These are phyloP conservation scores for Drosophila borborema DNA, from an alignment of 2,888 invertebrate genomes.

Conservation along the genomic window DNA sequence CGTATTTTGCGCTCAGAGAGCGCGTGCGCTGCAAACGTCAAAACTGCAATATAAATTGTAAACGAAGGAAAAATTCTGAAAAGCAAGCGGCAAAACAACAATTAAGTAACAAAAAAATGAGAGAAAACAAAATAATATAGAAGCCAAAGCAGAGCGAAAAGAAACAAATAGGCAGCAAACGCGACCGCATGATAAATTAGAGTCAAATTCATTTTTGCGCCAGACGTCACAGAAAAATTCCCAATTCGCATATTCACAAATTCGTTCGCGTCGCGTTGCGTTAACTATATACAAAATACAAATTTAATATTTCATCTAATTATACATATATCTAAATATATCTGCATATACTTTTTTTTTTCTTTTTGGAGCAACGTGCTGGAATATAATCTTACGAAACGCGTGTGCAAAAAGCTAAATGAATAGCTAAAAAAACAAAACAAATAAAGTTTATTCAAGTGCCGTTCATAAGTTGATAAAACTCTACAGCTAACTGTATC, in stretches of 20 bases:
- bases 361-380: not conserved
- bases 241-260: conserved; percentile 31
- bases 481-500: conserved; percentile 14
- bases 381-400: conserved; percentile 21
- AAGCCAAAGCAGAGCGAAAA: conserved; percentile 13
- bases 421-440: too few relatives aligned
- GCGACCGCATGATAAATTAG: conserved; percentile 23
- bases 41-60: conserved; percentile 71
- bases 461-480: not conserved
- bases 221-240: conserved; percentile 25
- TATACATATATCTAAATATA: not conserved
- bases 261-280: conserved; percentile 31
- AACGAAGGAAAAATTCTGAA: conserved; percentile 65
- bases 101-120: conserved; percentile 14
- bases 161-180: conserved; percentile 7
- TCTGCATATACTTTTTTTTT: not conserved
- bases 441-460: conserved; percentile 2
- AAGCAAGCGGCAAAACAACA: conserved; percentile 29
- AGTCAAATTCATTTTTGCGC: conserved; percentile 24
- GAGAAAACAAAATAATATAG: conserved; percentile 20
- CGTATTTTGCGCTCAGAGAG: conserved; percentile 29
- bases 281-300: conserved; percentile 13
- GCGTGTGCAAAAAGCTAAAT: conserved; percentile 10
- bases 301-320: conserved; percentile 9
- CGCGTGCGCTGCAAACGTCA: conserved; percentile 75